Conservation (phyloP, 2,888 invertebrate genomes). For the Drosophila helvetica region DNA sequence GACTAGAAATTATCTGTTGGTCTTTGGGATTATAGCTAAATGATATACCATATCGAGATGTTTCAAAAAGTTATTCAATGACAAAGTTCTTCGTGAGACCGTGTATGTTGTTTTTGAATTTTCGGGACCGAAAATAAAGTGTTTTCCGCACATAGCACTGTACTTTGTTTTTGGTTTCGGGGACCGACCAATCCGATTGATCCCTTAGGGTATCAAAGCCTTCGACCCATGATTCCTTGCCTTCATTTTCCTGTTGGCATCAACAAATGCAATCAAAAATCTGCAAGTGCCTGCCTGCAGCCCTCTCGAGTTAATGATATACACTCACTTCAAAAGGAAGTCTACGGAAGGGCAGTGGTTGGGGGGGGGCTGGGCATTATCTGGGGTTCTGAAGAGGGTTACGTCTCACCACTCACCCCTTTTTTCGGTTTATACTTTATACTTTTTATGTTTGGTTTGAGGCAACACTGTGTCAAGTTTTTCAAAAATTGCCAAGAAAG, state of each 20-base stretch:
- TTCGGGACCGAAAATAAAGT: too few species aligned
- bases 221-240: neutral
- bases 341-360: conserved; percentile 15
- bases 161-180: too few species aligned
- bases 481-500: conserved; percentile 55
- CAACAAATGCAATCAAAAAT: conserved; percentile 68
- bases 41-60: too few species aligned
- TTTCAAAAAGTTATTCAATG: too few species aligned
- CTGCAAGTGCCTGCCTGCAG: conserved; percentile 72
- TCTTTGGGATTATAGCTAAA: too few species aligned
- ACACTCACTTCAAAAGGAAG: conserved; percentile 73
- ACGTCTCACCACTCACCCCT: conserved; percentile 16
- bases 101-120: too few species aligned
- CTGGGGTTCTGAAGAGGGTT: conserved; percentile 60
- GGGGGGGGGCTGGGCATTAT: conserved; percentile 60
- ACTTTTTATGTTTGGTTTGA: conserved; percentile 30
- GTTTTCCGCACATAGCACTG: too few species aligned
- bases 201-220: neutral
- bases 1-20: too few species aligned
- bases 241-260: conserved; percentile 29
- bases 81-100: too few species aligned
- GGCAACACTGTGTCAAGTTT: conserved; percentile 79
- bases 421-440: neutral
- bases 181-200: too few species aligned
- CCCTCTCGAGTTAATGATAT: conserved; percentile 76